phyloP scores from a whole-genome alignment of 1,140 invertebrate genomes.

The Heliothis virescens region DNA sequence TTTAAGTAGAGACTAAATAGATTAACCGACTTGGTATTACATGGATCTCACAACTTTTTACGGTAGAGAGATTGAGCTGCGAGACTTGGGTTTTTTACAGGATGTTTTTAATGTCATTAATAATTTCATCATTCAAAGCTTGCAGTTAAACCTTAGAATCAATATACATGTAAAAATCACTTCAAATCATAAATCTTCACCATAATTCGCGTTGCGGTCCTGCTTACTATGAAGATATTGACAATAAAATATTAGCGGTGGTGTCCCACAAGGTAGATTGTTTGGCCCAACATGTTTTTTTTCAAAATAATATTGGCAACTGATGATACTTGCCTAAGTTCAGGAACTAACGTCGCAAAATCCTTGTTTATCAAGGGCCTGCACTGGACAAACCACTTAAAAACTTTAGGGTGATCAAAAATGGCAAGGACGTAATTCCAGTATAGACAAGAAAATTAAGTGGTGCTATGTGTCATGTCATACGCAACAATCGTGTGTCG shows the following conservation, averaged over 20 bases:
- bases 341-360: neutral
- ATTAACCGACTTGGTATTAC: too few relatives aligned
- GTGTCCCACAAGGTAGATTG: neutral
- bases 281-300: neutral
- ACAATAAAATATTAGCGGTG: neutral
- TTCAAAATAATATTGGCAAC: neutral
- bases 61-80: too few relatives aligned
- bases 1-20: too few relatives aligned
- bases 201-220: too few relatives aligned
- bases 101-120: too few relatives aligned
- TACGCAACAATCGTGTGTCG: neutral
- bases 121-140: too few relatives aligned
- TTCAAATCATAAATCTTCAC: too few relatives aligned
- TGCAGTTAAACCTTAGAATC: too few relatives aligned
- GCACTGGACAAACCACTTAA: neutral
- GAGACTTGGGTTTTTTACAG: too few relatives aligned
- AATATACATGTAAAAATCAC: too few relatives aligned
- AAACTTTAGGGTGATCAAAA: neutral
- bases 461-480: constrained; percentile 11
- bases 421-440: constrained; percentile 14
- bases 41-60: too few relatives aligned
- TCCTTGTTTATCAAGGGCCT: neutral
- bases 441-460: constrained; percentile 12
- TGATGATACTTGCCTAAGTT: neutral
- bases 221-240: too few relatives aligned